A percentile compares a stretch with the other conserved stretches of the same genome.
Evolutionary conservation across 23 tunicate species (phyloP).

Genomic region (Diplosoma virens): DNA sequence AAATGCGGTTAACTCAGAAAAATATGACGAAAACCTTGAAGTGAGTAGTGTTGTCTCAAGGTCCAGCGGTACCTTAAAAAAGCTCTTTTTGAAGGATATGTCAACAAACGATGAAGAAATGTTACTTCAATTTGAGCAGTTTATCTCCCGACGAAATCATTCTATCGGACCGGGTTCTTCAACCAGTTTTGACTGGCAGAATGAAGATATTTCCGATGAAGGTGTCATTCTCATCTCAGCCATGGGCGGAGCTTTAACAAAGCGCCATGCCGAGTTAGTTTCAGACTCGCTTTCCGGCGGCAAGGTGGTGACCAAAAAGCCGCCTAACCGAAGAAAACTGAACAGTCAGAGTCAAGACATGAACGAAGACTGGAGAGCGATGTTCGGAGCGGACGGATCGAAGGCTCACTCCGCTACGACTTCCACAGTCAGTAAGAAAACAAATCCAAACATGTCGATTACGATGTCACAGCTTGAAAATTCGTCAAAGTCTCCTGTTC

Average conservation of each 20-base stretch:
- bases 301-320: slow-evolving; percentile 14
- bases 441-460: slow-evolving; percentile 33
- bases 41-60: not conserved
- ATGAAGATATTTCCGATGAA: slow-evolving; percentile 53
- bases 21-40: not conserved
- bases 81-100: slow-evolving; percentile 50
- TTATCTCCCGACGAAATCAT: slow-evolving; percentile 32
- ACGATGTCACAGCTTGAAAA: slow-evolving; percentile 66
- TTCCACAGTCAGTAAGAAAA: slow-evolving; percentile 1
- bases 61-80: slow-evolving; percentile 10
- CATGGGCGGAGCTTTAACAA: slow-evolving; percentile 14
- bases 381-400: slow-evolving; percentile 67
- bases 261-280: slow-evolving; percentile 78
- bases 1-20: not conserved
- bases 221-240: slow-evolving; percentile 37
- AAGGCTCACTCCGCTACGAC: not conserved
- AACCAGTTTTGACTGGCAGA: slow-evolving; percentile 49
- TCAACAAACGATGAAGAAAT: slow-evolving; percentile 41
- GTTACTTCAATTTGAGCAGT: slow-evolving; percentile 40
- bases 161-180: not conserved
- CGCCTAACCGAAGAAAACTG: slow-evolving; percentile 16
- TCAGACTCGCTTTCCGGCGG: slow-evolving; percentile 8
- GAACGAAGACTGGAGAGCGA: slow-evolving; percentile 91
- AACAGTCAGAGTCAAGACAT: slow-evolving; percentile 28
- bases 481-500: slow-evolving; percentile 5